phyloP scores from a whole-genome alignment of 1,140 invertebrate species.

The silkworm (Bombyx mori) region ASM3026992v2 NC_085110.1:17437001-17437500 shows the following conservation, averaged over 20 bases:
- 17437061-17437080: constrained; percentile 11
- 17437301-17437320: constrained; percentile 49
- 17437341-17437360: constrained; percentile 24
- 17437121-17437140: constrained; percentile 3
- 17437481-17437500: constrained; percentile 38
- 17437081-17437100: constrained; percentile 17
- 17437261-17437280: constrained; percentile 57
- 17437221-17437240: constrained; percentile 40
- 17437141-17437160: constrained; percentile 6
- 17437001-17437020: constrained; percentile 52
- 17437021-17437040: constrained; percentile 39
- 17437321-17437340: constrained; percentile 30
- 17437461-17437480: constrained; percentile 18
- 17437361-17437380: constrained; percentile 55
- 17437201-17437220: constrained; percentile 52
- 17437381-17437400: constrained; percentile 65
- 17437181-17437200: constrained; percentile 48
- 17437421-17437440: constrained; percentile 29
- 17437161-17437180: constrained; percentile 12
- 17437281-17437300: constrained; percentile 52
- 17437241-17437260: constrained; percentile 37
- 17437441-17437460: constrained; percentile 37
- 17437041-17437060: constrained; percentile 19
- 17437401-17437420: constrained; percentile 35
- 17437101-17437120: constrained; percentile 6